Percentiles rank a stretch among this genome's conserved stretches.
These are phyloP conservation scores for Pseudochirops cupreus DNA, from an alignment of 2,797 vertebrate genomes.

Conservation along the genomic window DNA sequence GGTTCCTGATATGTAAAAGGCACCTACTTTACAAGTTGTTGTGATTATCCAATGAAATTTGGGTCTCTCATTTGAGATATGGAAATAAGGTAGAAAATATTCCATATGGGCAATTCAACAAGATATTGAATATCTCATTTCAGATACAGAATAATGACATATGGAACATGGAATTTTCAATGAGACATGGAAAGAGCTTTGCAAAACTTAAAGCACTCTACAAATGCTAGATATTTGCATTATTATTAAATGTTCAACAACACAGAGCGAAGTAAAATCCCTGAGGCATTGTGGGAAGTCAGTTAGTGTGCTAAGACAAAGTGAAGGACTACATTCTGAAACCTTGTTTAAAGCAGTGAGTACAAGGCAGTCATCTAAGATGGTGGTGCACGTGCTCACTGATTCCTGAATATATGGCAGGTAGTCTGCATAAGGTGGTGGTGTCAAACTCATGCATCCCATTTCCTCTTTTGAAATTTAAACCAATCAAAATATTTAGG, in stretches of 20 bases:
- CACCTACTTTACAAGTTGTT: not conserved
- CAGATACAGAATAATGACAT: not conserved
- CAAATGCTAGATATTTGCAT: not conserved
- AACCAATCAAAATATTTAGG: not conserved
- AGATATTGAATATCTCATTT: not conserved
- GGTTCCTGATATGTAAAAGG: slow-evolving; percentile 13
- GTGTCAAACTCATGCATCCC: not conserved
- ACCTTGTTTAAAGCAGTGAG: not conserved
- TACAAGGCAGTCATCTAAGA: not conserved
- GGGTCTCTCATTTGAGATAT: not conserved
- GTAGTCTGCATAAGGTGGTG: not conserved
- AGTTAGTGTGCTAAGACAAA: not conserved
- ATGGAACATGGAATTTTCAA: not conserved
- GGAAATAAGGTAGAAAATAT: not conserved
- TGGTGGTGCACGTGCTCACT: not conserved
- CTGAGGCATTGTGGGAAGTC: not conserved
- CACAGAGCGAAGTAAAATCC: not conserved
- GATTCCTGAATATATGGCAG: not conserved
- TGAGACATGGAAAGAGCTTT: not conserved
- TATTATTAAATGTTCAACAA: not conserved
- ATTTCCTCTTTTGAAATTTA: not conserved
- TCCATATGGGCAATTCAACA: not conserved
- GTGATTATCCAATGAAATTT: not conserved
- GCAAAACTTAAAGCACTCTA: not conserved
- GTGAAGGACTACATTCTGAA: not conserved